These are phyloP conservation scores for Pachydiplax longipennis DNA, from an alignment of 2,888 invertebrate genomes.

Conservation along the genomic window DNA sequence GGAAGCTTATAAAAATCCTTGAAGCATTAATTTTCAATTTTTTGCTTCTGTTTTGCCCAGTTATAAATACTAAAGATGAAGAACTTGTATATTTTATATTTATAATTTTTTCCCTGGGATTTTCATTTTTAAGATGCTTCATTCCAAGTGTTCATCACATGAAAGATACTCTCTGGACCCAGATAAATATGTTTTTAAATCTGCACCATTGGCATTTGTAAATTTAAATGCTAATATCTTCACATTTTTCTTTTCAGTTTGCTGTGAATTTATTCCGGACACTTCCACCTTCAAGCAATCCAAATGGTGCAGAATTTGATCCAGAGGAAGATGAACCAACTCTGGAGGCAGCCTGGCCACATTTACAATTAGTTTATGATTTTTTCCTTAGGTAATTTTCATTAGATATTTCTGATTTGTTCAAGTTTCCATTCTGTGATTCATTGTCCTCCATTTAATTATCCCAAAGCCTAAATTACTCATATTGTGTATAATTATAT, in stretches of 20 bases:
- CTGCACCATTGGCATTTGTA: neutral
- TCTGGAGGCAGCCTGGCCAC: slow-evolving; percentile 94
- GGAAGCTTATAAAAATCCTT: too few relatives aligned
- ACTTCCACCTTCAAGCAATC: slow-evolving; percentile 85
- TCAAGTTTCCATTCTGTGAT: neutral
- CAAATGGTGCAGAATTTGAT: slow-evolving; percentile 87
- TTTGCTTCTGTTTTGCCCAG: neutral
- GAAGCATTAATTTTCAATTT: too few relatives aligned
- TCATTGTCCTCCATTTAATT: neutral
- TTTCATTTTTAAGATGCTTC: neutral
- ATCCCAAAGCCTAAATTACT: neutral
- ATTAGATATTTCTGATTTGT: neutral
- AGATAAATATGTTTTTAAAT: too few relatives aligned
- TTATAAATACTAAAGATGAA: too few relatives aligned
- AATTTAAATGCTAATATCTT: neutral
- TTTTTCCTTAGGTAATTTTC: slow-evolving; percentile 63
- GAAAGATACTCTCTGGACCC: too few relatives aligned
- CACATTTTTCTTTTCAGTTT: slow-evolving; percentile 66
- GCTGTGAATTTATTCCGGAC: slow-evolving; percentile 88
- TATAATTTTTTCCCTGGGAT: neutral
- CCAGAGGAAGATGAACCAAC: slow-evolving; percentile 96
- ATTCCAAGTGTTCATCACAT: neutral
- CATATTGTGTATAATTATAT: neutral
- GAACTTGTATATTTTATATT: too few relatives aligned
- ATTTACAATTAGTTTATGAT: slow-evolving; percentile 77